Percentiles rank a stretch among this genome's conserved stretches.
These are phyloP conservation scores for Aselliscus stoliczkanus DNA, from an alignment of 2,797 vertebrate species.

Conservation along the genomic window DNA sequence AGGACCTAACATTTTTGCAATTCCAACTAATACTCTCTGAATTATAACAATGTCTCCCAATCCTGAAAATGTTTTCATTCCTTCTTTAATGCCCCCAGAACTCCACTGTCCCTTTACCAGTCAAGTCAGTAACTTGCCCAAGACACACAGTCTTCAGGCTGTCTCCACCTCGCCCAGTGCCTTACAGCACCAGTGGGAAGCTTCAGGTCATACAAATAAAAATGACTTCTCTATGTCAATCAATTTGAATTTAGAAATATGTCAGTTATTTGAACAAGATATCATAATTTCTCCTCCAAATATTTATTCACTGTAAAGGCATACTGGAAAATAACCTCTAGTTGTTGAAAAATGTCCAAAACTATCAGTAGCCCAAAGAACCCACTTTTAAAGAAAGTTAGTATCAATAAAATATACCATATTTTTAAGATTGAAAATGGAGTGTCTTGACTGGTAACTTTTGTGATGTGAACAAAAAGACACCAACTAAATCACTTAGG, in stretches of 20 bases:
- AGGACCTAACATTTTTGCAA: neutral
- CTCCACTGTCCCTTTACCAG: neutral
- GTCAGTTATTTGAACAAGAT: neutral
- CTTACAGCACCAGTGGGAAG: too few relatives aligned
- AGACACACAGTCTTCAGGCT: too few relatives aligned
- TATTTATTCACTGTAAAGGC: neutral
- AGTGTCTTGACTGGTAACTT: neutral
- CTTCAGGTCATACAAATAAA: neutral
- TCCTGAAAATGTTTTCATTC: neutral
- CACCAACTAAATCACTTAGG: neutral
- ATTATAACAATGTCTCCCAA: neutral
- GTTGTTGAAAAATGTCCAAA: neutral
- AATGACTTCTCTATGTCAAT: neutral
- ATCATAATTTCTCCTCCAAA: neutral
- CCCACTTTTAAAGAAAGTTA: neutral
- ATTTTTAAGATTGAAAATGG: neutral
- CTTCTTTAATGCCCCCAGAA: neutral
- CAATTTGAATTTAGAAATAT: neutral
- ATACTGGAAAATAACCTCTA: neutral
- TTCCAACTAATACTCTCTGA: neutral
- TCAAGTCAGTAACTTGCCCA: neutral
- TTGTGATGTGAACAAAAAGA: neutral
- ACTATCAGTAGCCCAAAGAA: neutral
- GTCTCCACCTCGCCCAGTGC: neutral
- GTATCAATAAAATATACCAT: neutral